Percentiles rank a stretch among this genome's conserved stretches.
phyloP scores from a whole-genome alignment of 92 coral and sea anemone genomes.

The Plumapathes pennacea region DNA sequence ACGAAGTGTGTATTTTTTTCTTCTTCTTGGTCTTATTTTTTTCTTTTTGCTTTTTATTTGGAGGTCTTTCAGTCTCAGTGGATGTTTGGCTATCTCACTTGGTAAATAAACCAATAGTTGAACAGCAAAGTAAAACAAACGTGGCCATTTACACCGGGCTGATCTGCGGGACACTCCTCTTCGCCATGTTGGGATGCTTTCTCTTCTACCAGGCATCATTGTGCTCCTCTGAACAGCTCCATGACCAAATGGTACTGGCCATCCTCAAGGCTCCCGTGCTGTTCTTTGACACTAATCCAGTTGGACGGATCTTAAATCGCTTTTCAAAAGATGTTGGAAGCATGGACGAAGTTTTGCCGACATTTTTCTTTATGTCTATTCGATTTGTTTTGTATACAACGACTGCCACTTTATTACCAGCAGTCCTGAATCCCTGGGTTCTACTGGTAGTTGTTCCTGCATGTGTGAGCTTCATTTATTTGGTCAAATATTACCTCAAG shows the following conservation, averaged over 20 bases:
- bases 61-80: no score
- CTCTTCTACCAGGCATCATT: constrained; percentile 65
- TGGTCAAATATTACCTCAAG: constrained; percentile 66
- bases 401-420: constrained; percentile 53
- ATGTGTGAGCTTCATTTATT: constrained; percentile 35
- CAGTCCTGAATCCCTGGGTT: constrained; percentile 58
- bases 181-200: no score
- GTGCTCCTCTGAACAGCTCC: constrained; percentile 72
- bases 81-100: no score
- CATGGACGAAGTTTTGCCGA: constrained; percentile 74
- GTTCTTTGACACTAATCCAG: constrained; percentile 50
- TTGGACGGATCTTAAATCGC: constrained; percentile 41
- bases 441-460: constrained; percentile 56
- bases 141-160: no score
- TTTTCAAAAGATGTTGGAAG: constrained; percentile 72
- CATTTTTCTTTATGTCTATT: constrained; percentile 64
- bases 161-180: no score
- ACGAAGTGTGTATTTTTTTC: no score
- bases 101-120: no score
- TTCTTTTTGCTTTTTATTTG: no score
- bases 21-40: no score
- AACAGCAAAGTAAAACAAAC: no score
- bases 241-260: constrained; percentile 49
- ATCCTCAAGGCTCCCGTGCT: constrained; percentile 66
- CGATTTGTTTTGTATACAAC: constrained; percentile 58